phyloP scores from a whole-genome alignment of 2,113 vertebrate species.

The Crotalus viridis region DNA sequence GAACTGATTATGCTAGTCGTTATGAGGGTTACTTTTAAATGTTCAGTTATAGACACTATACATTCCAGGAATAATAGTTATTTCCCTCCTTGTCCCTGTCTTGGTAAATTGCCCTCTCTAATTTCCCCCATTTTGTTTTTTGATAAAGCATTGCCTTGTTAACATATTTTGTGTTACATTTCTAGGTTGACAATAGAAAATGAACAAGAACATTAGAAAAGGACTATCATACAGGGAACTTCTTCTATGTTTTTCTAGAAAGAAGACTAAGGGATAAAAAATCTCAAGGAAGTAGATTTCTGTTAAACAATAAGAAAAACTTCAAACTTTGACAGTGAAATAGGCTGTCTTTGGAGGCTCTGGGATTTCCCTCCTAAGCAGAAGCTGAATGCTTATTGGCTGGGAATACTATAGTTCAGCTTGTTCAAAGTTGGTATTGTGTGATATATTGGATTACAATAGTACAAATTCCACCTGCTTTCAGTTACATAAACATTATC shows the following conservation, averaged over 20 bases:
- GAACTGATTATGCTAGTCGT: background rate
- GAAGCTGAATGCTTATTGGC: background rate
- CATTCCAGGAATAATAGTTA: background rate
- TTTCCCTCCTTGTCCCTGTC: background rate
- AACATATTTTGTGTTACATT: background rate
- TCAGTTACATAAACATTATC: background rate
- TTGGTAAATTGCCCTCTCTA: background rate
- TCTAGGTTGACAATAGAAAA: background rate
- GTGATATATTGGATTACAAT: background rate
- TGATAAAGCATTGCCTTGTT: background rate
- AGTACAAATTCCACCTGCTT: background rate
- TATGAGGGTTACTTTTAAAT: background rate
- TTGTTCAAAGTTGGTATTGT: background rate
- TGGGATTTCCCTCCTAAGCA: background rate
- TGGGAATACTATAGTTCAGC: background rate
- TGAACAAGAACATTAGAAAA: background rate
- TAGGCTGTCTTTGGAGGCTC: background rate
- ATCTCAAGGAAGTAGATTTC: background rate
- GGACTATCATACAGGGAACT: background rate
- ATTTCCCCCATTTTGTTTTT: background rate
- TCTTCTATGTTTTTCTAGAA: background rate
- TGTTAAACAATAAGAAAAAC: background rate
- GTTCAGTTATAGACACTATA: background rate
- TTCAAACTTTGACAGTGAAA: background rate
- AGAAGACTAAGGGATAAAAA: background rate